Conservation (phyloP, 2,888 invertebrate species). For the Pheosia tremula region DNA sequence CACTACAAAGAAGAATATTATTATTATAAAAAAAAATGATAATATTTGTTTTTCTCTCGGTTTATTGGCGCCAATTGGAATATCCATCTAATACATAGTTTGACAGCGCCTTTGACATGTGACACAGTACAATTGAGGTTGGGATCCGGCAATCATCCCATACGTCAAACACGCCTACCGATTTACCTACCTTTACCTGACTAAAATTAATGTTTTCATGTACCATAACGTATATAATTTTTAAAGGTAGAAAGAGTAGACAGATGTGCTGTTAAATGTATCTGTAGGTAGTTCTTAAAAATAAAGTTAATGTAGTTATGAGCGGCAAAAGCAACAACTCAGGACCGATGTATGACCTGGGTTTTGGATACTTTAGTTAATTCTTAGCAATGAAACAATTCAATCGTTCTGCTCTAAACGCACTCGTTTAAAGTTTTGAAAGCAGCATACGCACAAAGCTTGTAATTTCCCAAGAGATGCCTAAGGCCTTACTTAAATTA, state of each 20-base stretch:
- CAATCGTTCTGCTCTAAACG: constrained; percentile 32
- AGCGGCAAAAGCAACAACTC: too few relatives aligned
- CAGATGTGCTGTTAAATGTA: too few relatives aligned
- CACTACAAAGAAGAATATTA: background rate
- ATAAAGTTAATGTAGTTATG: too few relatives aligned
- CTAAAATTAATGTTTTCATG: constrained; percentile 1
- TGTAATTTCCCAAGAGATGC: constrained; percentile 74
- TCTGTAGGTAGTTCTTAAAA: too few relatives aligned
- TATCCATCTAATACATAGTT: constrained; percentile 69
- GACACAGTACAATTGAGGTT: constrained; percentile 75
- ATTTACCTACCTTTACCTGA: constrained; percentile 60
- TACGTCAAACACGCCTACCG: constrained; percentile 63
- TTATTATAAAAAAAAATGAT: constrained; percentile 19
- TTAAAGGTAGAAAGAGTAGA: background rate
- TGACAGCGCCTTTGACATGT: constrained; percentile 73
- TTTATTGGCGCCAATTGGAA: constrained; percentile 72
- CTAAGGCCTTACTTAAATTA: constrained; percentile 73
- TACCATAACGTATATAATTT: too few relatives aligned
- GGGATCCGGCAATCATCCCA: constrained; percentile 60
- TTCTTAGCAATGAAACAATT: background rate
- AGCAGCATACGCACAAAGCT: constrained; percentile 65
- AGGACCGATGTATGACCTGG: too few relatives aligned
- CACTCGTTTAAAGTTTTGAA: constrained; percentile 59
- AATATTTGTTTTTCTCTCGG: constrained; percentile 66
- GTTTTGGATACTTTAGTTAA: background rate